These are phyloP conservation scores for Alcis repandata DNA, from an alignment of 2,888 invertebrate species.

Conservation along the genomic window DNA sequence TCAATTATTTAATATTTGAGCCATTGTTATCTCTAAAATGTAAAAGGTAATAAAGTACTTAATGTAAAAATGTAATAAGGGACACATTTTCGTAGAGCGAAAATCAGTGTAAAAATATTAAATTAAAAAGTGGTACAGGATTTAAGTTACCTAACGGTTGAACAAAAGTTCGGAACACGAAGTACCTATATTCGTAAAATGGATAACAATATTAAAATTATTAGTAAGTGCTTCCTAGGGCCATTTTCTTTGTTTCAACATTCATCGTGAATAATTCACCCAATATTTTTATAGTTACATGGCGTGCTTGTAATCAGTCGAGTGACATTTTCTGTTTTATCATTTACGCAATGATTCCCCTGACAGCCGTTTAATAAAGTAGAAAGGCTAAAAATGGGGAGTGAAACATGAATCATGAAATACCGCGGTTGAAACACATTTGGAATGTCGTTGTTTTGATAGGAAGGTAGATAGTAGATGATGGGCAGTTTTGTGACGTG, in stretches of 20 bases:
- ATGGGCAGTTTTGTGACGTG: slow-evolving; percentile 14
- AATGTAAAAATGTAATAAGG: too few species aligned
- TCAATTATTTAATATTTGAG: too few species aligned
- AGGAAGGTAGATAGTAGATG: neutral
- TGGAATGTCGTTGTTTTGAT: slow-evolving; percentile 5
- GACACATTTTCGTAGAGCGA: too few species aligned
- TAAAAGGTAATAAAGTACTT: too few species aligned
- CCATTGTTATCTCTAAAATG: too few species aligned
- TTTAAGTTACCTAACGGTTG: too few species aligned
- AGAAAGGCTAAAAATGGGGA: slow-evolving; percentile 28
- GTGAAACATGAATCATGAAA: slow-evolving; percentile 26
- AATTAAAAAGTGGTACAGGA: too few species aligned
- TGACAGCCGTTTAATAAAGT: slow-evolving; percentile 25
- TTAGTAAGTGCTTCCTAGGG: neutral
- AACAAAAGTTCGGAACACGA: too few species aligned
- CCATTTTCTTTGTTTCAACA: neutral
- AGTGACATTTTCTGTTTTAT: slow-evolving; percentile 25
- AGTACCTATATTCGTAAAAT: too few species aligned
- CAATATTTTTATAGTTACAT: slow-evolving; percentile 10
- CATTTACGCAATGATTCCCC: slow-evolving; percentile 19
- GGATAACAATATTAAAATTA: too few species aligned
- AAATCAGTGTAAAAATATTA: too few species aligned
- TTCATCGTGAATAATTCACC: slow-evolving; percentile 10
- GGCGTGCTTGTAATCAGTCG: slow-evolving; percentile 11
- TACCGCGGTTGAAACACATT: slow-evolving; percentile 13